Evolutionary conservation across 2,797 vertebrate species (phyloP), one percentile per base, ranked within the genome.

Genomic region (Myiotriccus ornatus): DNA sequence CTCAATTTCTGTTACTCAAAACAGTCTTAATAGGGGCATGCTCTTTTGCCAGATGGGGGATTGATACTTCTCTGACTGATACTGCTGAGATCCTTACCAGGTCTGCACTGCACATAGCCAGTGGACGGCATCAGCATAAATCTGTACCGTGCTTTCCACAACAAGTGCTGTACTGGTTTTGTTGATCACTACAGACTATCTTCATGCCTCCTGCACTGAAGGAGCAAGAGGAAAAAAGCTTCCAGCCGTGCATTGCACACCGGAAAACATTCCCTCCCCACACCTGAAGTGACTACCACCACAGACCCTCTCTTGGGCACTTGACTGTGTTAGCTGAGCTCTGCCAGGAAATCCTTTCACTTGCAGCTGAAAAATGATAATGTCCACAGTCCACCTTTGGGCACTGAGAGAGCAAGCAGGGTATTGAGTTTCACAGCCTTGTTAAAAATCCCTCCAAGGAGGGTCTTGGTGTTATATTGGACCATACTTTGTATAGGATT

Each of bases 261-360:
- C 49, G 52, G 35, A 25, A 78, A 89, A 53, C 18, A 5, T 7
- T 57, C 21, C 1, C 12, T 34, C 24, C 34, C 9, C 47, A 19
- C 7, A 6, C 22, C 32, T 27, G 18, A 64, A 2, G 0, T 16
- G 18, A 27, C 20, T 21, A 16, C 35, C n/a, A 64, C 47, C 4
- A 4, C 7, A 14, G 52, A 24, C 3, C 7, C 3, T 11, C 6
- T 14, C 39, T 7, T 10, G n/a, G 52, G 12, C 18, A 34, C 1
- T 2, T 43, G 46, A 21, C 9, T 2, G 0, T 35, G n/a, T 30
- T 14, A 14, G 27, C 47, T 37, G 23, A 55, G 27, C 14, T 76
- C 12, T 24, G 37, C 43, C 13, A 52, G 22, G 32, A 57, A n/a
- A 76, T n/a, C 23, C 56, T 53, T 70, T 16, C 46, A 50, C 4